Percentiles rank a stretch among this genome's conserved stretches.
These are phyloP conservation scores for Anagyrus pseudococci DNA, from an alignment of 2,888 invertebrate genomes.

Conservation along the genomic window DNA sequence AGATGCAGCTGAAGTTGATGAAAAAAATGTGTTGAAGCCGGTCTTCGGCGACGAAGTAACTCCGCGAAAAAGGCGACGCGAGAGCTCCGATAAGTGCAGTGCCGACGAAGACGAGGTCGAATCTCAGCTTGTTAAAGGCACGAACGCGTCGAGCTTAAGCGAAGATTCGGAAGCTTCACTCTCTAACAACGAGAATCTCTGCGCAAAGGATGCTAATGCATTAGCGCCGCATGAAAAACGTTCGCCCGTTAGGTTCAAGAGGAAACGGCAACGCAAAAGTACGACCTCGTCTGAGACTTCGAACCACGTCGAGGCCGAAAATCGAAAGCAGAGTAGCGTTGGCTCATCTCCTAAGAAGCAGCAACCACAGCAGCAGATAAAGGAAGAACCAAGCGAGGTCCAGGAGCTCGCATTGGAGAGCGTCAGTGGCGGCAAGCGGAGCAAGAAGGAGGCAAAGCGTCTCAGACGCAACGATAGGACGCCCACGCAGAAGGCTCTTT, in stretches of 20 bases:
- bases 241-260: constrained; percentile 24
- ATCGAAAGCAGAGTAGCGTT: constrained; percentile 3
- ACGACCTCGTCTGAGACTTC: constrained; percentile 32
- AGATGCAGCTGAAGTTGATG: constrained; percentile 46
- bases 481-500: constrained; percentile 43
- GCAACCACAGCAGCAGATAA: too few species aligned
- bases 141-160: constrained; percentile 22
- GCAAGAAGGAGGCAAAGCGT: background rate
- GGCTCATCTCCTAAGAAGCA: constrained; percentile 20
- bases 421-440: background rate
- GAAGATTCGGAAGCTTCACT: constrained; percentile 35
- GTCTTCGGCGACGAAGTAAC: constrained; percentile 19
- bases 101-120: constrained; percentile 24
- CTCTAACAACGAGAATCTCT: constrained; percentile 34
- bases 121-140: constrained; percentile 1
- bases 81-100: constrained; percentile 5
- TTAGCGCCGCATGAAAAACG: constrained; percentile 10
- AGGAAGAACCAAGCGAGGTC: background rate
- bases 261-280: constrained; percentile 44
- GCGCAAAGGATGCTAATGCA: constrained; percentile 22
- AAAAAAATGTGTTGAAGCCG: constrained; percentile 24
- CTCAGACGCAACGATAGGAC: constrained; percentile 15
- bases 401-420: background rate
- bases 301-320: constrained; percentile 26
- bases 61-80: constrained; percentile 15